Evolutionary conservation across 2,888 invertebrate genomes (phyloP), one percentile per base, ranked within the genome.

Genomic region (Apotomis betuletana): DNA sequence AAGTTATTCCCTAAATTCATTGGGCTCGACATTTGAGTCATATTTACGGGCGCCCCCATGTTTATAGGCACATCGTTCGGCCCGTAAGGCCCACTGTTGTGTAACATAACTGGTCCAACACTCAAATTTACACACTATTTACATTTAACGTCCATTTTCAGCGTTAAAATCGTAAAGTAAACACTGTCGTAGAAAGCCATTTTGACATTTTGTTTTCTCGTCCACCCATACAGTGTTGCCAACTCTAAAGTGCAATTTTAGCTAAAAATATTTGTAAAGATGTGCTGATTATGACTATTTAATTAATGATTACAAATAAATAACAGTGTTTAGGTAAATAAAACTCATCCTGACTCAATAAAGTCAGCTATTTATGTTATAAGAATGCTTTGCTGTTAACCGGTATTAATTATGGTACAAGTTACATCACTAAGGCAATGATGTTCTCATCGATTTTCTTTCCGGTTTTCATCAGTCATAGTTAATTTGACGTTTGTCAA

Each of bases 1-100:
- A 89, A 83, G 76, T 85, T 89, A 79, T 86, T 84, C 70, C 80
- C 80, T 57, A 89, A 82, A 79, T 78, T 80, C 74, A 87, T 83
- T 63, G 85, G 83, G 15, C 82, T 80, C 76, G 78, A 79, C 64
- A 86, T 79, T 77, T 84, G 84, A 51, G 84, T 80, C 82, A 87
- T 83, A 76, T 88, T 90, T 73, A 87, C 74, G 61, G 89, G 84
- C 44, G 85, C 79, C 69, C 87, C 84, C 81, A 87, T 82, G 74
- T 87, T 90, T 61, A 86, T 79, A 46, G 90, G 87, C 41, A 83
- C 79, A 57, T 91, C 92, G 73, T 85, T 88, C 12, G 87, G 84
- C 77, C 87, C 90, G 75, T 85, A 92, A 74, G 84, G 82, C 76
- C 90, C 91, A 71, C 84, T 91, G 76, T 91, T 91, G 78, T 90